phyloP scores from a whole-genome alignment of 2,888 invertebrate genomes.

The Tachina fera region DNA sequence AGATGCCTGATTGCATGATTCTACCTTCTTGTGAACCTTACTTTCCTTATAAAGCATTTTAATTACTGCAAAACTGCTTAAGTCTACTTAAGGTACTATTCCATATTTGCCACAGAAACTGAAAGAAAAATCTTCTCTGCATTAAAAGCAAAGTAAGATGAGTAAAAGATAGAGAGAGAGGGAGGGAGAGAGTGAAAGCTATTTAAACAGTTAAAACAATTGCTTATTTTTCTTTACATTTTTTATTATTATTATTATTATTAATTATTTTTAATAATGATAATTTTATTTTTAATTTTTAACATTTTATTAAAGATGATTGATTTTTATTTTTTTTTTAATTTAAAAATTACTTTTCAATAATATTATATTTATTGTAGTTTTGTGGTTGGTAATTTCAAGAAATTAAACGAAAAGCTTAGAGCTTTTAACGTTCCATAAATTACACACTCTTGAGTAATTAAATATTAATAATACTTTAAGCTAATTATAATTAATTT shows the following conservation, averaged over 20 bases:
- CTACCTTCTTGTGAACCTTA: no score
- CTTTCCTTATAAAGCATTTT: no score
- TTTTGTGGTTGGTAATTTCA: constrained; percentile 51
- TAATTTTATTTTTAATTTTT: constrained; percentile 61
- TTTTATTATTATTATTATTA: constrained; percentile 10
- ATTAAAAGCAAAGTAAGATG: no score
- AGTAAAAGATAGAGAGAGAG: not conserved
- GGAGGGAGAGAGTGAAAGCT: not conserved
- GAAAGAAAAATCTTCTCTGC: no score
- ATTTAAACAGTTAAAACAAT: constrained; percentile 37
- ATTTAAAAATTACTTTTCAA: constrained; percentile 8
- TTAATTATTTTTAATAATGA: constrained; percentile 52
- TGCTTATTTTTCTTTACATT: constrained; percentile 5
- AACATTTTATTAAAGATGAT: constrained; percentile 39
- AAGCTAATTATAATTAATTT: constrained; percentile 66
- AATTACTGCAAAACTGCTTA: no score
- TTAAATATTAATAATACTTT: constrained; percentile 70
- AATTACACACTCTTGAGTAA: constrained; percentile 42
- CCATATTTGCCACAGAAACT: no score
- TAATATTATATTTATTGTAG: constrained; percentile 19
- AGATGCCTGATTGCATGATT: no score
- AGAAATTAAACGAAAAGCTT: constrained; percentile 65
- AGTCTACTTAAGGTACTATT: no score
- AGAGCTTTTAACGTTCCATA: constrained; percentile 62
- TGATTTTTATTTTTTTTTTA: constrained; percentile 24